phyloP scores from a whole-genome alignment of 1,140 invertebrate genomes.

The Nomia melanderi region DNA sequence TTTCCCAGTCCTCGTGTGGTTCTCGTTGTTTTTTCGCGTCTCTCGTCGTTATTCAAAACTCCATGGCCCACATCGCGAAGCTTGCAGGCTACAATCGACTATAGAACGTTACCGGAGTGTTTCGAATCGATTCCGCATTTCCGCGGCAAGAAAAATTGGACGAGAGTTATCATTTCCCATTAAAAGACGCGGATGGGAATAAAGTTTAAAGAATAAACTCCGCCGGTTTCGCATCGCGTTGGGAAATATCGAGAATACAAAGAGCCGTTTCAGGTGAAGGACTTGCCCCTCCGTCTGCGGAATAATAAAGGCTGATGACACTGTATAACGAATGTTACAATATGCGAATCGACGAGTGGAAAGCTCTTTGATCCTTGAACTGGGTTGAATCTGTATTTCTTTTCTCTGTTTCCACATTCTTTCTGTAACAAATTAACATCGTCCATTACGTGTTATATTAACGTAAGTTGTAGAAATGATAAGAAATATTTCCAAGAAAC shows the following conservation, averaged over 20 bases:
- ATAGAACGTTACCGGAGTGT: background rate
- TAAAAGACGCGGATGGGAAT: slow-evolving; percentile 5
- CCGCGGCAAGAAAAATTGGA: background rate
- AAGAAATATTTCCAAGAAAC: no score
- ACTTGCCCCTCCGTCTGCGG: background rate
- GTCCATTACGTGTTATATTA: no score
- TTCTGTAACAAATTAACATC: no score
- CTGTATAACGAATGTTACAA: background rate
- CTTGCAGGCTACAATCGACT: background rate
- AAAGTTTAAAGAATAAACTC: slow-evolving; percentile 44
- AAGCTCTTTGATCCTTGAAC: no score
- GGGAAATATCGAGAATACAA: slow-evolving; percentile 17
- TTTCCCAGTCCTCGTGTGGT: no score
- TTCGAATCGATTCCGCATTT: slow-evolving; percentile 6
- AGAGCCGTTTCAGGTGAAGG: background rate
- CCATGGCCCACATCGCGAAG: background rate
- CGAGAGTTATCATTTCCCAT: background rate
- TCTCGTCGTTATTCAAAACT: background rate
- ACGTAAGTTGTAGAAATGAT: no score
- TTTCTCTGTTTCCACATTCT: no score
- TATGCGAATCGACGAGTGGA: background rate
- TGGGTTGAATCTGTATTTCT: no score
- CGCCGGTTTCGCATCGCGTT: background rate
- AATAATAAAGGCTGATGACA: background rate
- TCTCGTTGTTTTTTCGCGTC: background rate